phyloP scores from a whole-genome alignment of 2,888 invertebrate species.

The Volucella zonaria region DNA sequence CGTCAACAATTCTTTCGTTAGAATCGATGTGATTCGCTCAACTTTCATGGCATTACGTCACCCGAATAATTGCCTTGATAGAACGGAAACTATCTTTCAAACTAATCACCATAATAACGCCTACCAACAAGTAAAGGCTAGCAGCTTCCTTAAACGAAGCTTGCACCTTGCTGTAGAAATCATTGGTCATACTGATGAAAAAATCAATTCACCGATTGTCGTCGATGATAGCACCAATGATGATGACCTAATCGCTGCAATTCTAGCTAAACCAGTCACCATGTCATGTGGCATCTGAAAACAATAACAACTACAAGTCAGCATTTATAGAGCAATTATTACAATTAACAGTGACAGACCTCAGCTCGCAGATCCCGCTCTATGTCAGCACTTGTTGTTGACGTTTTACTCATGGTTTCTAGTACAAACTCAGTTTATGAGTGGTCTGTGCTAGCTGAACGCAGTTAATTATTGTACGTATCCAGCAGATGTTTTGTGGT shows the following conservation, averaged over 20 bases:
- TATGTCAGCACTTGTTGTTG: constrained; percentile 1
- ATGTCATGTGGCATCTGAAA: constrained; percentile 55
- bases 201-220: constrained; percentile 23
- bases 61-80: background rate
- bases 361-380: background rate
- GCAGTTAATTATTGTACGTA: constrained; percentile 46
- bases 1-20: background rate
- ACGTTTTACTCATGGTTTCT: background rate
- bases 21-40: background rate
- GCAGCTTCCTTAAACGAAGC: background rate
- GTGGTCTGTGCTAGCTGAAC: background rate
- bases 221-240: constrained; percentile 13
- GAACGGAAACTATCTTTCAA: background rate
- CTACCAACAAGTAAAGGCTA: background rate
- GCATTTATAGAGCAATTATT: constrained; percentile 62
- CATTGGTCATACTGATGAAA: background rate
- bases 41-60: constrained; percentile 1
- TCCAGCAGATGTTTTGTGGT: constrained; percentile 28
- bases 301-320: constrained; percentile 37
- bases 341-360: constrained; percentile 53
- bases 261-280: constrained; percentile 46
- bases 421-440: background rate
- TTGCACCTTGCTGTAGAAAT: background rate
- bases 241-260: constrained; percentile 69
- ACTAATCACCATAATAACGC: constrained; percentile 20